Evolutionary conservation across 1,140 invertebrate genomes (phyloP).

Genomic region (Halesus radiatus): DNA sequence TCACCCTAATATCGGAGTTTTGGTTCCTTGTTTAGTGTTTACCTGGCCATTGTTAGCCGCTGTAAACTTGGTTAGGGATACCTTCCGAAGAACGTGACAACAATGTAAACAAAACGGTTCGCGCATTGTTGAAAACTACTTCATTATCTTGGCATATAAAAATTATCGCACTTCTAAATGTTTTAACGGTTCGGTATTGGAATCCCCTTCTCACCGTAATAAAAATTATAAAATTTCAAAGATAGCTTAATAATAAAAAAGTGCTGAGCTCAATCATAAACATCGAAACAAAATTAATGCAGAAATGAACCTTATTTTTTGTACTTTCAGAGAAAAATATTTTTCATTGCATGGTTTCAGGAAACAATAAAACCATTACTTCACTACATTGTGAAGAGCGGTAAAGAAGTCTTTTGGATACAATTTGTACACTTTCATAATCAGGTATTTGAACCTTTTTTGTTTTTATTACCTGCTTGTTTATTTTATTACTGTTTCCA

Average conservation of each 20-base stretch:
- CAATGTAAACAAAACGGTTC: slow-evolving; percentile 26
- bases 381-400: too few species aligned
- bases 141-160: neutral
- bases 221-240: neutral
- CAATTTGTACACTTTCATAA: too few species aligned
- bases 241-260: slow-evolving; percentile 16
- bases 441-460: too few species aligned
- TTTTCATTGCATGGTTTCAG: too few species aligned
- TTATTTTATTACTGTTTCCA: too few species aligned
- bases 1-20: slow-evolving; percentile 10
- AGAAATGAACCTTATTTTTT: too few species aligned
- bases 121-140: slow-evolving; percentile 20
- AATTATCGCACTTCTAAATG: neutral
- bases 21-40: neutral
- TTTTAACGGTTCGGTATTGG: neutral
- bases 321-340: too few species aligned
- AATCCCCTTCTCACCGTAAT: neutral
- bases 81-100: slow-evolving; percentile 10
- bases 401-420: too few species aligned
- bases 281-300: too few species aligned
- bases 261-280: too few species aligned
- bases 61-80: neutral
- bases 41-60: neutral
- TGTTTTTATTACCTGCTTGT: too few species aligned
- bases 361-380: too few species aligned